Conservation (phyloP, 2,797 vertebrate species). For the Philypnodon macrostomus region DNA sequence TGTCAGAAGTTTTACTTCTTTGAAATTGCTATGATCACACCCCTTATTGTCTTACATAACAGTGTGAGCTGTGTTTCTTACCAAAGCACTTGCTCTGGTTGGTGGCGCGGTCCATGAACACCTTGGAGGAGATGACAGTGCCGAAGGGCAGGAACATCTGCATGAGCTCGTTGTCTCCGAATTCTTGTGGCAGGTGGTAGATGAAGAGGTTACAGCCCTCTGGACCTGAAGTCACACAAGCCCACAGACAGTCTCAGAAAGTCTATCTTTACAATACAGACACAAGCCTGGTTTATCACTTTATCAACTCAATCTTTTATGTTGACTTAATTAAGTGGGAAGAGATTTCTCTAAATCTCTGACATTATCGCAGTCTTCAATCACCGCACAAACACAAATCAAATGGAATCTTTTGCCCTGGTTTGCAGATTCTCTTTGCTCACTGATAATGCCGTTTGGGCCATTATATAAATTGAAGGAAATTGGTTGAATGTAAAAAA, state of each 20-base stretch:
- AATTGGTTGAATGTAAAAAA: slow-evolving; percentile 28
- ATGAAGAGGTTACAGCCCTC: slow-evolving; percentile 99
- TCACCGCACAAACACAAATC: slow-evolving; percentile 21
- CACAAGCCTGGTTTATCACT: slow-evolving; percentile 22
- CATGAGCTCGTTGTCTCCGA: slow-evolving; percentile 98
- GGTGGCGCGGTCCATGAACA: slow-evolving; percentile 98
- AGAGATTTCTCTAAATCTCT: slow-evolving; percentile 26
- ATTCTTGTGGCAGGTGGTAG: slow-evolving; percentile 99
- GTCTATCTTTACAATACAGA: slow-evolving; percentile 5
- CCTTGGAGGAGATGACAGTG: slow-evolving; percentile 97
- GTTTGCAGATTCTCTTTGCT: slow-evolving; percentile 23
- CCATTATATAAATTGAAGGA: slow-evolving; percentile 23
- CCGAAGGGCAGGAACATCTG: slow-evolving; percentile 99
- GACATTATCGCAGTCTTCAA: slow-evolving; percentile 23
- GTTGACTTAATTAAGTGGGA: slow-evolving; percentile 33
- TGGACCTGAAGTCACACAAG: slow-evolving; percentile 80
- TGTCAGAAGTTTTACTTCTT: slow-evolving; percentile 8
- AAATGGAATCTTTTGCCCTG: slow-evolving; percentile 23
- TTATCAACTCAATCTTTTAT: slow-evolving; percentile 20
- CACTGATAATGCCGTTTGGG: slow-evolving; percentile 10
- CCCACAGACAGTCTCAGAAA: slow-evolving; percentile 24
- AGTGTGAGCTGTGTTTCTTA: slow-evolving; percentile 40
- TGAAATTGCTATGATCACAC: background rate
- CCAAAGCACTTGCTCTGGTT: slow-evolving; percentile 99
- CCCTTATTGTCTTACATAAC: background rate